Base-by-base conservation (phyloP, 2,797 vertebrate genomes). In the Acanthiza pusilla region DNA sequence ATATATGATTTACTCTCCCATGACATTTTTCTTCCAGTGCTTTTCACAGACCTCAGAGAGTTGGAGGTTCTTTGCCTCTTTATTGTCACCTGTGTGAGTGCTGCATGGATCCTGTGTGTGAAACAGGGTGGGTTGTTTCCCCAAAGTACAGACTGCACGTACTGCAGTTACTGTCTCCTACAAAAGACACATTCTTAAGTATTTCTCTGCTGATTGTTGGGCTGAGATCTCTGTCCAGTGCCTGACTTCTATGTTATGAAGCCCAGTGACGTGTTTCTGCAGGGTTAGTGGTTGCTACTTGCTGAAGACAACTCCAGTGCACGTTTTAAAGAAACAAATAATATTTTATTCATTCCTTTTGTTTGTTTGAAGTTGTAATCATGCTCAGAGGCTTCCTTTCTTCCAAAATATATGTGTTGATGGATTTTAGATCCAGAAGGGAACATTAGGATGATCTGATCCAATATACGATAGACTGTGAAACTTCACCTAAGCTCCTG, bases 1-100 rank as follows among this genome's bases (percentile, higher is more conserved):
- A 45, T 51, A 2, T 0, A 4, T 50, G 1, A 68, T 58, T 55
- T 92, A 60, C 5, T 26, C 8, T 74, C 18, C 10, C 2, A 1
- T 30, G 14, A 38, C 0, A 1, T 67, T 89, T 74, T 84, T 74
- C 26, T 62, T 85, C 32, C 38, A 12, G 4, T 71, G 12, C 57
- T 85, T 91, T 92, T 87, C 54, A 32, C 10, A 54, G 16, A 71
- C 34, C 23, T 71, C 13, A 57, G 51, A 77, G 17, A 5, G 6
- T 34, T 55, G 70, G 60, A 68, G 18, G 1, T 7, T 30, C 68
- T 65, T 78, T 83, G 19, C 76, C 21, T 62, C 17, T 60, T 67
- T 26, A 2, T 62, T 81, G 20, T 79, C 62, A 53, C 16, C 27
- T 40, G 14, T 65, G 30, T 70, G 70, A 42, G 38, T 68, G 29